Evolutionary conservation across 1,140 invertebrate species (phyloP), one percentile per base, ranked within the genome.

Genomic region (Aphaenogaster rudis): DNA sequence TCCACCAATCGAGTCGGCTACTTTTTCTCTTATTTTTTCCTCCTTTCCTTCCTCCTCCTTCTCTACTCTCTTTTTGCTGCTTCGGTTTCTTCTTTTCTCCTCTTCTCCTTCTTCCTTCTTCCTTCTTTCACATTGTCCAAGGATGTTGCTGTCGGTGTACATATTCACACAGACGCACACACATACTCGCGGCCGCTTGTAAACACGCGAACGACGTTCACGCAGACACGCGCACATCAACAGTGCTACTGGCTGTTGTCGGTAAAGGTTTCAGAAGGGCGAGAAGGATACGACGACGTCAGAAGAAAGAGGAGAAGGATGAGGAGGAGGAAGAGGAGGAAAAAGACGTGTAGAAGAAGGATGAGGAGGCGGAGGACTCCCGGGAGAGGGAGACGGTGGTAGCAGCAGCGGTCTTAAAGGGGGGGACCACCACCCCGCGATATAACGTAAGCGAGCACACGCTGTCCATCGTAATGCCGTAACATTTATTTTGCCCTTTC

Each of bases 401-500:
- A 66, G 72, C n/a, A 78, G 82, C 74, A 67, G 50, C 82, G 82
- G 42, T 84, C 74, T 88, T 76, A 79, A 76, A 78, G 57, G 79
- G 36, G 88, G 79, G 74, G 59, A 67, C 48, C 57, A 52, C 77
- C 84, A 86, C 86, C 88, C 61, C 85, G 87, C 67, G 86, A 84
- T 92, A 91, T 87, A 81, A 91, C 81, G 91, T 81, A 86, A 92
- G 90, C 88, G 88, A 87, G 87, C 69, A 79, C 82, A 67, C 88
- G 91, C 92, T 94, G 93, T 94, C 92, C 93, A 93, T 93, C 92
- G 92, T 93, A 93, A 94, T 93, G 92, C 92, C 92, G 90, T 93
- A 94, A 94, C 94, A 94, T 94, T 95, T 95, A 95, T 95, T 94
- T 93, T 94, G 93, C 94, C 94, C 94, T 94, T 94, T 95, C 93